Evolutionary conservation across 2,888 invertebrate species (phyloP).

Genomic region (Thymelicus lineola): DNA sequence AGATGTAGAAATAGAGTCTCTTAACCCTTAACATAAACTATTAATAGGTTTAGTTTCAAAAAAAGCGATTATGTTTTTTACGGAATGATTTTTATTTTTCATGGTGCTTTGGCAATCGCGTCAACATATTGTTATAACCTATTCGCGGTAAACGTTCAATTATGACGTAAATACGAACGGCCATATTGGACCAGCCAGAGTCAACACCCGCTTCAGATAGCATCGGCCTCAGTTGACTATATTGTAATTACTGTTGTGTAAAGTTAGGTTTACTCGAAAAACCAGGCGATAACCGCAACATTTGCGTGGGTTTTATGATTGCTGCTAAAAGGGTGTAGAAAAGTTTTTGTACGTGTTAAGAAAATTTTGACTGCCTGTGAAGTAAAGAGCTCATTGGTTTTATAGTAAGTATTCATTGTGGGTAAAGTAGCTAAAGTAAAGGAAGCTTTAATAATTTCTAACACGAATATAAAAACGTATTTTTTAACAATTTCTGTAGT

Average conservation of each 20-base stretch:
- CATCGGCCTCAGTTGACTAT: slow-evolving; percentile 19
- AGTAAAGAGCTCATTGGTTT: too few species aligned
- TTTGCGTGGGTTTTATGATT: background rate
- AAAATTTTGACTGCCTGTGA: too few species aligned
- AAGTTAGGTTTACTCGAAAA: background rate
- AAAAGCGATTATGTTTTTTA: too few species aligned
- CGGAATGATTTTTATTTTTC: background rate
- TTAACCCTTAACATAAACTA: too few species aligned
- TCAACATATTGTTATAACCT: slow-evolving; percentile 19
- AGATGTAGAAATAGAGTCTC: too few species aligned
- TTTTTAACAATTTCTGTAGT: too few species aligned
- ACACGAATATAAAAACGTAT: too few species aligned
- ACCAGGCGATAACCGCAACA: background rate
- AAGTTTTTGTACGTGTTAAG: too few species aligned
- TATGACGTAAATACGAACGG: slow-evolving; percentile 12
- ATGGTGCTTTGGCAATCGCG: background rate
- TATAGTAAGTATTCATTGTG: too few species aligned
- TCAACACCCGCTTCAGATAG: slow-evolving; percentile 6
- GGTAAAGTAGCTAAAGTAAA: too few species aligned
- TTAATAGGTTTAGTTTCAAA: too few species aligned
- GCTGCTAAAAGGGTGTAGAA: background rate
- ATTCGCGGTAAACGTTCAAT: slow-evolving; percentile 9
- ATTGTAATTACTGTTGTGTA: background rate
- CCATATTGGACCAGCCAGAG: slow-evolving; percentile 16
- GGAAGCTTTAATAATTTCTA: too few species aligned